Evolutionary conservation across 2,113 vertebrate genomes (phyloP).

Genomic region (Tympanuchus pallidicinctus): DNA sequence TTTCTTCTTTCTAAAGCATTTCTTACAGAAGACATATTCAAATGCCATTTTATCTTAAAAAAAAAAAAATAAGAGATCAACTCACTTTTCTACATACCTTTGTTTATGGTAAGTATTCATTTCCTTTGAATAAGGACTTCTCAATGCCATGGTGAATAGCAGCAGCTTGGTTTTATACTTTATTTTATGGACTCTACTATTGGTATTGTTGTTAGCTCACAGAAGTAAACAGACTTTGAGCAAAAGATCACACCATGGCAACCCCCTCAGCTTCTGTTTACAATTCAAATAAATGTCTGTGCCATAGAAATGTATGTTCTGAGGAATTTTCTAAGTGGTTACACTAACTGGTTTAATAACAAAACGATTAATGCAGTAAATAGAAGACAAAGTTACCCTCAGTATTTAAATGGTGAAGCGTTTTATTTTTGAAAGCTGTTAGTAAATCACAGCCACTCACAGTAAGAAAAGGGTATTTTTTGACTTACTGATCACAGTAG

Average conservation of each 20-base stretch:
- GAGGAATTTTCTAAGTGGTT: constrained; percentile 24
- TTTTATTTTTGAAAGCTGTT: background rate
- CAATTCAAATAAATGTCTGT: constrained; percentile 7
- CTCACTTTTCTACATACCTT: constrained; percentile 10
- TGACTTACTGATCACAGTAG: background rate
- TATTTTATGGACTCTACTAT: background rate
- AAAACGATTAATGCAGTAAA: background rate
- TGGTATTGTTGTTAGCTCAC: constrained; percentile 19
- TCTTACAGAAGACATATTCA: background rate
- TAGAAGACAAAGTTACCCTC: background rate
- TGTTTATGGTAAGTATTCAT: background rate
- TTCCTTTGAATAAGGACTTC: constrained; percentile 20
- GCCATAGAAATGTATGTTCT: background rate
- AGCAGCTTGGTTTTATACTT: background rate
- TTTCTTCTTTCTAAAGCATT: background rate
- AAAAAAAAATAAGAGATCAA: background rate
- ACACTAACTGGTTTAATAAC: constrained; percentile 1
- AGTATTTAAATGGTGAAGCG: background rate
- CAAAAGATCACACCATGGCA: constrained; percentile 60
- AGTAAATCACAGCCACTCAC: background rate
- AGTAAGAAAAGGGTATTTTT: background rate
- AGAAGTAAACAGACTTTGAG: constrained; percentile 49
- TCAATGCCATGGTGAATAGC: background rate
- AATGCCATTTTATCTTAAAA: background rate
- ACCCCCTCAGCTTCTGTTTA: constrained; percentile 60